phyloP scores from a whole-genome alignment of 2,797 vertebrate species.

The Garrulus glandarius region DNA sequence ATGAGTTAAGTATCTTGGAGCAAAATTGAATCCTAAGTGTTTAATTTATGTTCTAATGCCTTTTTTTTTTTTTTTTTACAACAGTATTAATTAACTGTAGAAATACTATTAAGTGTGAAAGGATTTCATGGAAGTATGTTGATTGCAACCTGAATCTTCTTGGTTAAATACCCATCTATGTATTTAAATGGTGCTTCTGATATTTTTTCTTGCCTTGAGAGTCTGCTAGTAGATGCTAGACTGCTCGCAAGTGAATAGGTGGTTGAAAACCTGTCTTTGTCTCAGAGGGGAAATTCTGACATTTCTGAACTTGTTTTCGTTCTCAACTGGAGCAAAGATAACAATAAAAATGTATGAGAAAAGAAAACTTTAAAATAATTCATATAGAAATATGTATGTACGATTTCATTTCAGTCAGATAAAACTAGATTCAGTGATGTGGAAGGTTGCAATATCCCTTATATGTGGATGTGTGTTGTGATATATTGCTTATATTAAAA shows the following conservation, averaged over 20 bases:
- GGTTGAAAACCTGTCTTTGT: not conserved
- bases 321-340: not conserved
- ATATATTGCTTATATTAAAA: not conserved
- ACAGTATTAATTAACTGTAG: not conserved
- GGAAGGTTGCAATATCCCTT: not conserved
- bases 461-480: not conserved
- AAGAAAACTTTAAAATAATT: not conserved
- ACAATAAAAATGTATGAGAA: constrained; percentile 18
- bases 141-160: not conserved
- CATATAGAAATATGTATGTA: not conserved
- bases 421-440: not conserved
- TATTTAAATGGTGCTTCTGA: not conserved
- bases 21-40: not conserved
- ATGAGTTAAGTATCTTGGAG: not conserved
- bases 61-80: not conserved
- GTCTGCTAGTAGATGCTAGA: not conserved
- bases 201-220: not conserved
- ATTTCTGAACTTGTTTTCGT: constrained; percentile 4
- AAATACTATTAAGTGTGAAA: not conserved
- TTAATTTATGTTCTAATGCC: not conserved
- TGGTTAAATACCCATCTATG: not conserved
- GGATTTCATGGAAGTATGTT: not conserved
- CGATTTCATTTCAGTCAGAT: not conserved
- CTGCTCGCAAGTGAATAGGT: not conserved
- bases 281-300: not conserved